Base-by-base conservation (phyloP, 2,888 invertebrate species). In the Ctenicera cuprea region DNA sequence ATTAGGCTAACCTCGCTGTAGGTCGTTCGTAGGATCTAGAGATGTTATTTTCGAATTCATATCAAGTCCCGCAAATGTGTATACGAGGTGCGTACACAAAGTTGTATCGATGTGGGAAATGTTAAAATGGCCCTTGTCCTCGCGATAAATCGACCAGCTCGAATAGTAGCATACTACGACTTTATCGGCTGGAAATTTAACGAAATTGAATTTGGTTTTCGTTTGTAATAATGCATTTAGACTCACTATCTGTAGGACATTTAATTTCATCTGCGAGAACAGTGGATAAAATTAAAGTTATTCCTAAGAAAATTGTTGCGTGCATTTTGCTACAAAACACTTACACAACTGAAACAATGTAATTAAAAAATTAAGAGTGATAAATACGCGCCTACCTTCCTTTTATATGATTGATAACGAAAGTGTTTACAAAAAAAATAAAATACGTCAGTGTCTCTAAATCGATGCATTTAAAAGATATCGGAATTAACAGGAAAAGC, bases 21-120 rank as follows among this genome's bases (percentile, higher is more conserved):
- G 75, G 80, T 89, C 88, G 43, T 83, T 83, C 64, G 78, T 79
- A 0, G 83, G 75, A 79, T 88, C 87, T 14, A 90, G 81, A 12
- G 88, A 86, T 30, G 84, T 81, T 20, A 90, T 86, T 43, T 84
- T 82, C 65, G 87, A 86, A 3, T 87, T 83, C 64, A 87, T 79
- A 75, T 88, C 85, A 11, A 91, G 81, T 0, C 90, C 90, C 45
- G 88, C 88, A 82, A 90, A 90, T 12, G 88, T 85, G 79, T 90
- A 90, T 5, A 90, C 85, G 0, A 89, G 77, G 81, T 90, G 90
- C 0, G 89, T 89, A 81, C 90, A 90, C 3, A 89, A 83, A 54
- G 79, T 80, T 0, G 89, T 88, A 72, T 89, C 86, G 14, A 90
- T 87, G 65, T 87, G 78, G 43, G 85, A 84, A 11, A 87, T 81